Percentiles rank a stretch among this genome's conserved stretches.
Evolutionary conservation across 2,797 vertebrate genomes (phyloP).

Genomic region (Parambassis ranga): DNA sequence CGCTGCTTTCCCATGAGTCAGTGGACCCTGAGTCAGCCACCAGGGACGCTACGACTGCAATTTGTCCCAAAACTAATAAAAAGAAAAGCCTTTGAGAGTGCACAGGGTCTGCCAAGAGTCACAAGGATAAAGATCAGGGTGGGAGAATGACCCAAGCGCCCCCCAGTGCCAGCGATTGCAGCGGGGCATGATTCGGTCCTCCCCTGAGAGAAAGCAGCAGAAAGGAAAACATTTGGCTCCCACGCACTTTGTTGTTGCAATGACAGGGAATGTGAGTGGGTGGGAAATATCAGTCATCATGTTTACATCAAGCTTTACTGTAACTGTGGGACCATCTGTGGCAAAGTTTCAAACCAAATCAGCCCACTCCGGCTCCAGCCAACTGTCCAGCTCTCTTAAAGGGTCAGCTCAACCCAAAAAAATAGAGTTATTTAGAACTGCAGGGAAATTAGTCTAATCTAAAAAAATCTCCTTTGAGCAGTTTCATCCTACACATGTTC

Average conservation of each 20-base stretch:
- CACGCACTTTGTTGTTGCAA: conserved; percentile 58
- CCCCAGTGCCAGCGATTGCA: conserved; percentile 40
- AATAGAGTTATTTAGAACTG: background rate
- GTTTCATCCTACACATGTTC: conserved; percentile 1
- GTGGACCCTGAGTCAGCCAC: background rate
- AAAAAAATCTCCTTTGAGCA: too few species aligned
- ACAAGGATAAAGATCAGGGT: conserved; percentile 74
- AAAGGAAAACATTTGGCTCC: conserved; percentile 58
- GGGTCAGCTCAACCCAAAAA: background rate
- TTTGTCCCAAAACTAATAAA: conserved; percentile 13
- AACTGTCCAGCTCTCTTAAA: background rate
- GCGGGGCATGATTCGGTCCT: conserved; percentile 31
- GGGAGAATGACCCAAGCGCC: conserved; percentile 30
- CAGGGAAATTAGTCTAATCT: background rate
- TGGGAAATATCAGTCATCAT: conserved; percentile 38
- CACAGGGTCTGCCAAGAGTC: conserved; percentile 47
- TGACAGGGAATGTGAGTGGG: conserved; percentile 37
- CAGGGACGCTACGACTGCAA: conserved; percentile 14
- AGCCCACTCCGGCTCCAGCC: background rate
- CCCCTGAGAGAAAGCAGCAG: conserved; percentile 50
- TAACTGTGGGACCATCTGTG: conserved; percentile 34
- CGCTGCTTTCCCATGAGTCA: conserved; percentile 47
- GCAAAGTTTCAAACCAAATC: background rate
- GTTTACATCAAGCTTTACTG: conserved; percentile 44
- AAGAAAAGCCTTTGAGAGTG: conserved; percentile 10